Base-by-base conservation (phyloP, 2,113 vertebrate species). In the Glaucomys volans region DNA sequence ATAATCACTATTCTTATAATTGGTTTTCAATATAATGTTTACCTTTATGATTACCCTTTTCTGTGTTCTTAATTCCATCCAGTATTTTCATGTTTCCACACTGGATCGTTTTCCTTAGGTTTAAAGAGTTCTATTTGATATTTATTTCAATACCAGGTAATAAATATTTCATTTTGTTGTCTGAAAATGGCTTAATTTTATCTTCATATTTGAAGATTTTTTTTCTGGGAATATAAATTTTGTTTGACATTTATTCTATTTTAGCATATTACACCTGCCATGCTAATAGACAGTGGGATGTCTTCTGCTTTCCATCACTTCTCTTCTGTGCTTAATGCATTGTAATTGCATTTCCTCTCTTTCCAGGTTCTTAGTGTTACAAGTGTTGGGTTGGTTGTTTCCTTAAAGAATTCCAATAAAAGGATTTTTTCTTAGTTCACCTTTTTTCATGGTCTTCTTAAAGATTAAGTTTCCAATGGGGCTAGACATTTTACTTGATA, bases 171-270 rank as follows among this genome's bases (percentile, higher is more conserved):
- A 44, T 54, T 81, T 95, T 76, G 16, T 82, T 62, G 6, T 71
- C 69, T 91, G 35, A 87, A 71, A 90, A 72, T 47, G 37, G 47
- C 12, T 64, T 81, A 81, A 40, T 69, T 93, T 90, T 90, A 35
- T 72, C 22, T 90, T 87, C 30, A 71, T 37, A 81, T 82, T 90
- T 87, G 1, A 82, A 72, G 20, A 72, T 66, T 32, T 76, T 87
- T 77, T 86, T 87, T 24, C 40, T 24, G 17, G 52, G 13, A 83
- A 57, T 72, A n/a, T 3, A 76, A 72, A 32, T 72, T 71, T 66
- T 88, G 44, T 24, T 66, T 47, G 42, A 66, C 30, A 67, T 59
- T 77, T 54, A 42, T 64, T 87, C 18, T 40, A 37, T 72, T 18
- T 84, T 47, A 74, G 32, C 9, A 35, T 50, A n/a, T 86, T 90